Percentiles rank a stretch among this genome's conserved stretches.
phyloP scores from a whole-genome alignment of 2,888 invertebrate genomes.

The Palloptera scutellata region DNA sequence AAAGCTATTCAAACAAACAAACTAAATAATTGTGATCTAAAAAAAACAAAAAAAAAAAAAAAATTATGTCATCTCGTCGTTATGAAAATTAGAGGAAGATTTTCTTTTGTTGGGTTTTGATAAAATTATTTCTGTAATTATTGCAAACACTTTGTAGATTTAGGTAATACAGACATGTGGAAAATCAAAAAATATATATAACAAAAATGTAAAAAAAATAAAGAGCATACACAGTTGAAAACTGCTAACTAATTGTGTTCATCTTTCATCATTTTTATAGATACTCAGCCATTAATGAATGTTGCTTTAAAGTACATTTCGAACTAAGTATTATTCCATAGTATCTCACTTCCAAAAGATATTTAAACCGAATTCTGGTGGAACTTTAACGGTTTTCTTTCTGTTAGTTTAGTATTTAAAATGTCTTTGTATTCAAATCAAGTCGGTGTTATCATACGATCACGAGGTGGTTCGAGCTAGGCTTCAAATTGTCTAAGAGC shows the following conservation, averaged over 20 bases:
- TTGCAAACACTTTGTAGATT: constrained; percentile 27
- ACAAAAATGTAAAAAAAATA: constrained; percentile 25
- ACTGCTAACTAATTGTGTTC: constrained; percentile 21
- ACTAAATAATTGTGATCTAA: background rate
- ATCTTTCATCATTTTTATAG: background rate
- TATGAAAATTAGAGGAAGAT: constrained; percentile 35
- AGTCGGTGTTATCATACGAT: no score
- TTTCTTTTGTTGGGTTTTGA: constrained; percentile 25
- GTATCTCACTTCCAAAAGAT: no score
- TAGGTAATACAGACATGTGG: constrained; percentile 25
- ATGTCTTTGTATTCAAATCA: no score
- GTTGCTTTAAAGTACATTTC: no score
- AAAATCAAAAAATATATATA: constrained; percentile 7
- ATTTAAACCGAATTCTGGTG: no score
- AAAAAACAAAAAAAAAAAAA: background rate
- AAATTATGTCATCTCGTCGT: constrained; percentile 11
- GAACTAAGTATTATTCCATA: no score
- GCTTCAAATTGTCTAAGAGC: no score
- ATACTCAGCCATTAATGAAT: no score
- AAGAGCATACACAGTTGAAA: constrained; percentile 39
- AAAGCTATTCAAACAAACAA: no score
- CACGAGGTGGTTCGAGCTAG: no score
- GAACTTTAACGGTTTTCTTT: no score
- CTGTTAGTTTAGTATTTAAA: no score
- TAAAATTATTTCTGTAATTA: constrained; percentile 15